Conservation (phyloP, 2,113 vertebrate species). For the Excalfactoria chinensis region DNA sequence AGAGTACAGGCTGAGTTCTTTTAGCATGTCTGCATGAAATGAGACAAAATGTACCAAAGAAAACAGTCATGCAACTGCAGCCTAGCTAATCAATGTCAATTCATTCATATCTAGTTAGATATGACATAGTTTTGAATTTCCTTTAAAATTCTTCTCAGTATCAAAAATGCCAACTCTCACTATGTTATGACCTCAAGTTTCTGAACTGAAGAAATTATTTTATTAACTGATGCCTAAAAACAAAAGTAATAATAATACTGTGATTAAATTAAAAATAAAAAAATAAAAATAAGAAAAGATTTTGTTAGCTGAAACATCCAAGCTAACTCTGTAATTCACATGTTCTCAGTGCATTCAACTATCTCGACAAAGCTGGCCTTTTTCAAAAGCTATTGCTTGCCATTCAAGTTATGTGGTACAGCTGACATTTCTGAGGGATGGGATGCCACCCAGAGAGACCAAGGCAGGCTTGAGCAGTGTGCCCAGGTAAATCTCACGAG, state of each 20-base stretch:
- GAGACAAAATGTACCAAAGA: not conserved
- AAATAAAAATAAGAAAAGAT: not conserved
- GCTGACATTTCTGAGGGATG: too few species aligned
- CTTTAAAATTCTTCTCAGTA: not conserved
- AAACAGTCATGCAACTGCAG: not conserved
- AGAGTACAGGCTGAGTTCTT: not conserved
- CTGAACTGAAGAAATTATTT: not conserved
- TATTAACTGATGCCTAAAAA: not conserved
- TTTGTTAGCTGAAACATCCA: not conserved
- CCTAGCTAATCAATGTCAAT: too few species aligned
- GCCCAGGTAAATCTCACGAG: too few species aligned
- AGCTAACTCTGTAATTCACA: not conserved
- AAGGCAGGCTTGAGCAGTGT: too few species aligned
- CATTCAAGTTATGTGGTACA: not conserved
- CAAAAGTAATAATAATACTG: not conserved
- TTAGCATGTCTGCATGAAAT: not conserved
- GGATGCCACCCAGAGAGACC: too few species aligned
- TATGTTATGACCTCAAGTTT: not conserved
- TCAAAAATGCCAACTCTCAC: not conserved
- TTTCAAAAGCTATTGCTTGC: not conserved
- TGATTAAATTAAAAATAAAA: not conserved
- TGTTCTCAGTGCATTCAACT: not conserved
- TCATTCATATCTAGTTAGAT: too few species aligned
- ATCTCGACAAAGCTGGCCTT: not conserved
- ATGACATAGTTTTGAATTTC: not conserved